Evolutionary conservation across 2,888 invertebrate genomes (phyloP), one percentile per base, ranked within the genome.

Genomic region (Quadriops clusia): DNA sequence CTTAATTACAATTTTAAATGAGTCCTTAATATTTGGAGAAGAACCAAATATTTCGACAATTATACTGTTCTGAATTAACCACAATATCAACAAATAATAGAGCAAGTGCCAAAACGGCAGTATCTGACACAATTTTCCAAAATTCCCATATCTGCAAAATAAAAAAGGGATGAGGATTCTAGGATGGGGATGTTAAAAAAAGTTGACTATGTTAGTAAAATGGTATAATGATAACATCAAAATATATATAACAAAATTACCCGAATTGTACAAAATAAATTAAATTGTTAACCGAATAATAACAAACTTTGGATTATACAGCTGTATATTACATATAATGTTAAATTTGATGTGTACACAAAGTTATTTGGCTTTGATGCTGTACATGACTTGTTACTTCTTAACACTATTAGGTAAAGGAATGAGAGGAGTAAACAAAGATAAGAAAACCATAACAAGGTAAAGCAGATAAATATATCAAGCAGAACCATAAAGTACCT

Each of bases 31-130:
- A n/a, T n/a, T n/a, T n/a, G n/a, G n/a, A n/a, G n/a, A n/a, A 23
- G 35, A 37, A 43, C 29, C 34, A 30, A 6, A 38, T 23, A 28
- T 28, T 37, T 28, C 35, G 33, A 27, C 39, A 28, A 17, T 46
- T 46, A 39, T 54, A 56, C 31, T 47, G 38, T 58, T 65, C 24
- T 54, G 63, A 55, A 63, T 63, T 45, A 60, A 68, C 5, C 51
- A 64, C 8, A 29, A 51, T 38, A 40, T 56, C 56, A 32, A 55
- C 40, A 13, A 53, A 37, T 40, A 54, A 49, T 16, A 56, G 45
- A 16, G 51, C 38, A 26, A 54, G 35, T 21, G 46, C 49, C 30
- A 54, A 44, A 28, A 51, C 28, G 27, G 49, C 44, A 28, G 50
- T 49, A 44, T 56, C 53, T 24, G 37, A 43, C 33, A 44, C 34